phyloP scores from a whole-genome alignment of 2,797 vertebrate genomes.

The Simalia tracyae region DNA sequence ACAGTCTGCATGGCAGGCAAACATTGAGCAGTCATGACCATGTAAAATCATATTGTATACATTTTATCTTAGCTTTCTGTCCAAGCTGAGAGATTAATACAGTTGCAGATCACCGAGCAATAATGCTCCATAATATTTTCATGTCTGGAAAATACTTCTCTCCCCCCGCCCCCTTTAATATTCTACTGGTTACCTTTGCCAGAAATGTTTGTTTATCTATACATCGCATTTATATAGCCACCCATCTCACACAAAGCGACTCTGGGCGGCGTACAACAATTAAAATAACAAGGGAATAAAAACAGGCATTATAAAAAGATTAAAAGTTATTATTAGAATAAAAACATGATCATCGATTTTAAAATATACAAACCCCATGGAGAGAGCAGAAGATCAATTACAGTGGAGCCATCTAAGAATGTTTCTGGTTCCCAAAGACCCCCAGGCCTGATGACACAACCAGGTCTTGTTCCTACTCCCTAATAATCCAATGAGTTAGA shows the following conservation, averaged over 20 bases:
- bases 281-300: no score
- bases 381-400: no score
- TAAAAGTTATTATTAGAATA: no score
- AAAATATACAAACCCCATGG: no score
- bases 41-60: not conserved
- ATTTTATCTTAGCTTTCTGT: not conserved
- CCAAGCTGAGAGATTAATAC: not conserved
- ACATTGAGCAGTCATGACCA: not conserved
- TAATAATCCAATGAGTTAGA: not conserved
- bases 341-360: no score
- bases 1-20: conserved; percentile 16
- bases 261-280: no score
- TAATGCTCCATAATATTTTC: not conserved
- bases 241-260: no score
- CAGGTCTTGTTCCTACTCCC: not conserved
- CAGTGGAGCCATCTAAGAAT: no score
- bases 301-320: no score
- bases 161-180: not conserved
- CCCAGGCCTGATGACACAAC: no score
- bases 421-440: no score
- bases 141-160: not conserved
- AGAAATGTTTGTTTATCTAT: not conserved
- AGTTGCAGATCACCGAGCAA: not conserved
- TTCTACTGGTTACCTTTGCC: not conserved
- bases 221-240: no score